Evolutionary conservation across 2,113 vertebrate species (phyloP), one percentile per base, ranked within the genome.

Genomic region (Phasianus colchicus): DNA sequence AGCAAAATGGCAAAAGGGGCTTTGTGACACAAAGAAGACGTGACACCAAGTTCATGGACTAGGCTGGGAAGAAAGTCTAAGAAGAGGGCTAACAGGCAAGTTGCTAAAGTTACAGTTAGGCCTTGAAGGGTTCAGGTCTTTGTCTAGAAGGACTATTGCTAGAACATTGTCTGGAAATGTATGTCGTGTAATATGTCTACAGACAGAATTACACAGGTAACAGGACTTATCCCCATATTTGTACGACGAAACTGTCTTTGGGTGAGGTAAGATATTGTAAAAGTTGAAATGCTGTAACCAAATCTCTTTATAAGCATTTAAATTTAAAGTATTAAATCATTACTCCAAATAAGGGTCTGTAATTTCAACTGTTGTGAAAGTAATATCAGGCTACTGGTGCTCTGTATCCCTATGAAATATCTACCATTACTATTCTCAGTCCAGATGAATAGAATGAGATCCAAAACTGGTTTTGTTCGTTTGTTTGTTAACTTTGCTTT

Each of bases 231-330:
- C 43, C 61, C 13, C 43, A 36, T 65, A 86, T 90, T 54, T 83
- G 76, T 88, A 69, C 78, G 76, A 69, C 78, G 85, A 90, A 97
- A 92, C 32, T 90, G 48, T n/a, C 21, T 86, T 76, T 75, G 90
- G 92, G 88, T 94, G 83, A 70, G 48, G 73, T 63, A 48, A 84
- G 40, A 52, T 47, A 42, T 78, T 93, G 70, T 88, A 91, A 94
- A 96, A 92, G 70, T 36, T 73, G 63, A 90, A 91, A 64, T 15
- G n/a, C 83, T 88, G 54, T 60, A 90, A 90, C n/a, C 24, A 95
- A 94, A 94, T 58, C 65, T 70, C 40, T 79, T 86, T 86, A 78
- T 45, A 81, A 83, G 24, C 36, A 69, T 93, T 86, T 93, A 43
- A 47, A 36, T 89, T 54, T 54, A 83, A 38, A 16, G 47, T 64